A percentile compares a stretch with the other conserved stretches of the same genome.
These are phyloP conservation scores for Lasioglossum oenotherae DNA, from an alignment of 2,888 invertebrate genomes.

Conservation along the genomic window DNA sequence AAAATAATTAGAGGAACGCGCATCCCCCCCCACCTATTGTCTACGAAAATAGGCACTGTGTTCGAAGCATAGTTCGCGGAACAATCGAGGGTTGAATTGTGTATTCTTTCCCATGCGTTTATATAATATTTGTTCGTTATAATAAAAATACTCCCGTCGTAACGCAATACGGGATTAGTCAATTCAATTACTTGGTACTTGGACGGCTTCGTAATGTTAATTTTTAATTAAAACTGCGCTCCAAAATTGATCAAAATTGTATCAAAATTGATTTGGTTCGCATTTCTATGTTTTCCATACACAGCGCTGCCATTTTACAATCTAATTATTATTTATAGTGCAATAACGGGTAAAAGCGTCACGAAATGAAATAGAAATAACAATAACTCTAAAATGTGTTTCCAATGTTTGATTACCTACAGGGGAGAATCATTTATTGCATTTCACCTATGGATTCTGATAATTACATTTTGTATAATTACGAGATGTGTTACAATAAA, in stretches of 20 bases:
- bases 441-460: background rate
- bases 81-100: background rate
- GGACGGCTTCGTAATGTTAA: background rate
- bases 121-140: background rate
- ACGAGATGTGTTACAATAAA: background rate
- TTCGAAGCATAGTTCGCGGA: background rate
- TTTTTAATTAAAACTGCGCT: background rate
- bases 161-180: background rate
- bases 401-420: background rate
- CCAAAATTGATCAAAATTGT: background rate
- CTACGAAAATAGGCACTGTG: background rate
- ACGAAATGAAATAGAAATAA: background rate
- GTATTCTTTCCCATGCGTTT: background rate
- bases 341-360: background rate
- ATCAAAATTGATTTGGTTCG: background rate
- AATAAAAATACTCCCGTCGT: background rate
- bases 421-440: background rate
- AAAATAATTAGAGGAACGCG: background rate
- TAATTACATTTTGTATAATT: background rate
- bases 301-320: background rate
- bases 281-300: background rate
- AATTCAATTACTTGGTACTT: background rate
- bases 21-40: background rate
- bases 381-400: background rate
- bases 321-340: background rate